These are phyloP conservation scores for Prosapia bicincta DNA, from an alignment of 2,888 invertebrate genomes.

Conservation along the genomic window DNA sequence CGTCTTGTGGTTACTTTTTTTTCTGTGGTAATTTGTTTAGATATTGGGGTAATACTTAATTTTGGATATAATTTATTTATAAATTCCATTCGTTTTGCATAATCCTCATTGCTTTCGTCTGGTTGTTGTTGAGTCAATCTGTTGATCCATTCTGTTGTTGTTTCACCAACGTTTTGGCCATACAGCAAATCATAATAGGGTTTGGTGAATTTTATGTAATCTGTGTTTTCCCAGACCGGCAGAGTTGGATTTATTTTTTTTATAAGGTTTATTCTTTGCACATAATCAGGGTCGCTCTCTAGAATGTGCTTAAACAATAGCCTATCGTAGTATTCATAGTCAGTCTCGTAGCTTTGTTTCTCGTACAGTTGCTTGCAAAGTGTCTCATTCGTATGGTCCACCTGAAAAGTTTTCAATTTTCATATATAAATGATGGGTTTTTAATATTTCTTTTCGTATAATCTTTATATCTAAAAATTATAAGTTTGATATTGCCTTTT, in stretches of 20 bases:
- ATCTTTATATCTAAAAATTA: no score
- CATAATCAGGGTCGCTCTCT: neutral
- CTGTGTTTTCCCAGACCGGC: neutral
- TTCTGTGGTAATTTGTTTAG: no score
- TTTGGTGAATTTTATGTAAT: neutral
- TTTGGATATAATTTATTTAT: neutral
- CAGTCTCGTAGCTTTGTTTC: neutral
- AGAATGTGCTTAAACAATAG: neutral
- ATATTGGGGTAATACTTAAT: no score
- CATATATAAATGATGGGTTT: no score
- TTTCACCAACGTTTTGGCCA: neutral
- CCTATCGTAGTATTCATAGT: neutral
- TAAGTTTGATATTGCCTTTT: no score
- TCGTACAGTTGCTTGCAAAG: neutral
- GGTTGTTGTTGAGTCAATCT: neutral
- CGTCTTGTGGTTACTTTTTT: no score
- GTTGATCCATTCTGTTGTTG: neutral
- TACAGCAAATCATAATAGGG: neutral
- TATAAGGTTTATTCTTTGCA: neutral
- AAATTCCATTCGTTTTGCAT: neutral
- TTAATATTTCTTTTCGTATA: no score
- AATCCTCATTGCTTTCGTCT: neutral
- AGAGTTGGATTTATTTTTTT: neutral
- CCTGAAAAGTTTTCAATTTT: no score
- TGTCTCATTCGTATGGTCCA: neutral